These are phyloP conservation scores for Gymnogyps californianus DNA, from an alignment of 2,113 vertebrate genomes.

Conservation along the genomic window DNA sequence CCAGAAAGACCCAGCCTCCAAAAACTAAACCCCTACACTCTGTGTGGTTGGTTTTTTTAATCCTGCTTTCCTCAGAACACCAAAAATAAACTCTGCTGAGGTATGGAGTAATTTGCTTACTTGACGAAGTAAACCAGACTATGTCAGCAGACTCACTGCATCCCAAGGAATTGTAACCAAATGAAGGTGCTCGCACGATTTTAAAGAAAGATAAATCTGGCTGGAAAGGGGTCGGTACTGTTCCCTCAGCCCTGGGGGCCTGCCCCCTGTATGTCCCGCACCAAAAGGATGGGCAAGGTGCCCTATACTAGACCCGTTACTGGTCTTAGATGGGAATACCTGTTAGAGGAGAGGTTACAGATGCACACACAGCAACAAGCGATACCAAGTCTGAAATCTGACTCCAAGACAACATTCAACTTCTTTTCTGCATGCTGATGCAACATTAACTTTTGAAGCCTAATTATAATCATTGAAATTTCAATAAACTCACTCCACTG, in stretches of 20 bases:
- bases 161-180: neutral
- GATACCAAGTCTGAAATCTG: neutral
- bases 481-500: conserved; percentile 12
- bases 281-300: neutral
- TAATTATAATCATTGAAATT: conserved; percentile 2
- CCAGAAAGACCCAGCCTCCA: neutral
- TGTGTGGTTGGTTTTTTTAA: neutral
- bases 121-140: neutral
- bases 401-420: neutral
- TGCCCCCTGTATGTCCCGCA: neutral
- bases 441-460: neutral
- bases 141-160: neutral
- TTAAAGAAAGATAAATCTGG: neutral
- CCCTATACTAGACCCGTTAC: neutral
- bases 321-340: neutral
- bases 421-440: neutral
- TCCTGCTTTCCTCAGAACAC: neutral
- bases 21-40: neutral
- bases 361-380: rapidly evolving
- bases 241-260: neutral
- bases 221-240: neutral
- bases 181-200: neutral
- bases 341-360: neutral
- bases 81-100: neutral
- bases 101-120: neutral